phyloP scores from a whole-genome alignment of 2,797 vertebrate species.

The Helostoma temminkii region DNA sequence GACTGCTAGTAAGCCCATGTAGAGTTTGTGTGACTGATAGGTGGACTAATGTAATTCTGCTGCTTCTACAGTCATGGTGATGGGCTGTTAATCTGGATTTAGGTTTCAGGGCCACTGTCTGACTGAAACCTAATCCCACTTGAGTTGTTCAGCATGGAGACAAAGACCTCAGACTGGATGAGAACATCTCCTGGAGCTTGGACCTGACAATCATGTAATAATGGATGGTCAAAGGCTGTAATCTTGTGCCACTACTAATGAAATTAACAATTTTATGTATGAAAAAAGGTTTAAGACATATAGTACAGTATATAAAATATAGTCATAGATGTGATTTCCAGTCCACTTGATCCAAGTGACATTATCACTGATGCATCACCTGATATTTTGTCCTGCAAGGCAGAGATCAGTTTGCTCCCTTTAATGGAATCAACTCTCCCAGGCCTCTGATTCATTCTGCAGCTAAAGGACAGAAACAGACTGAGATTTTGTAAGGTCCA shows the following conservation, averaged over 20 bases:
- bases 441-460: neutral
- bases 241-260: neutral
- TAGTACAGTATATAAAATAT: neutral
- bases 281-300: too few relatives aligned
- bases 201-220: neutral
- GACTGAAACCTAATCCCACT: conserved; percentile 70
- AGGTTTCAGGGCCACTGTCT: conserved; percentile 66
- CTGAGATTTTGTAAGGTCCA: neutral
- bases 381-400: conserved; percentile 29
- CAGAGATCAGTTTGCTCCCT: conserved; percentile 17
- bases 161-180: conserved; percentile 40
- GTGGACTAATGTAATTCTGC: conserved; percentile 65
- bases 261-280: too few relatives aligned
- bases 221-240: neutral
- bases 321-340: conserved; percentile 39
- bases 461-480: neutral
- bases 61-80: conserved; percentile 58
- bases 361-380: conserved; percentile 33
- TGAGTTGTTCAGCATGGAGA: conserved; percentile 61
- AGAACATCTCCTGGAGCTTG: neutral
- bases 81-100: conserved; percentile 81
- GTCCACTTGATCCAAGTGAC: neutral
- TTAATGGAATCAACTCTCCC: conserved; percentile 7
- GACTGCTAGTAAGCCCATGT: conserved; percentile 45
- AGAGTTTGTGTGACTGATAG: conserved; percentile 69